These are phyloP conservation scores for Hirtodrosophila trivittata DNA, from an alignment of 2,888 invertebrate species.

Conservation along the genomic window DNA sequence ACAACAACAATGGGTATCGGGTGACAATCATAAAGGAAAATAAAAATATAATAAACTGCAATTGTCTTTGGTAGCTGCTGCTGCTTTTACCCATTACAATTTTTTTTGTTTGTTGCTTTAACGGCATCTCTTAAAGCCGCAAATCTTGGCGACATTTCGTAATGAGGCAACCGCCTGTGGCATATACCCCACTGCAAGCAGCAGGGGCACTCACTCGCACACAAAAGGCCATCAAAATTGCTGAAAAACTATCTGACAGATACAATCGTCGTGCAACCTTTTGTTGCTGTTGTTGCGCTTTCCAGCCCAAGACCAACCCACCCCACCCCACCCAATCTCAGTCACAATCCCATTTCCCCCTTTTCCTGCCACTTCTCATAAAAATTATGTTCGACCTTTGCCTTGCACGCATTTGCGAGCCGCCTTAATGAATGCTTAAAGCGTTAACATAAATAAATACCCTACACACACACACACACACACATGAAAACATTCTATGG, in stretches of 20 bases:
- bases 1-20: constrained; percentile 56
- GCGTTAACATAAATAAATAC: constrained; percentile 22
- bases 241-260: constrained; percentile 23
- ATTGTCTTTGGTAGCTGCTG: constrained; percentile 12
- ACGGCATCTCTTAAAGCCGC: constrained; percentile 68
- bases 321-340: no score
- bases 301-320: not conserved
- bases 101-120: constrained; percentile 28
- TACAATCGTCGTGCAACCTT: constrained; percentile 18
- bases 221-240: constrained; percentile 34
- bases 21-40: constrained; percentile 64
- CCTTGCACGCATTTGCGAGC: constrained; percentile 15
- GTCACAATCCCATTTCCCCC: not conserved
- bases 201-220: constrained; percentile 11
- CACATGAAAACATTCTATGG: constrained; percentile 22
- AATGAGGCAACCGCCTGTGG: constrained; percentile 55
- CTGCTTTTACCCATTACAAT: constrained; percentile 70
- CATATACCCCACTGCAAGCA: constrained; percentile 34
- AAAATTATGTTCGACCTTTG: constrained; percentile 48
- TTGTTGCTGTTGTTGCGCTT: not conserved
- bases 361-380: not conserved
- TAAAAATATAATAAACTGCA: constrained; percentile 38
- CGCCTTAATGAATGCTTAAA: constrained; percentile 26
- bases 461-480: not conserved
- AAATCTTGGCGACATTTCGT: constrained; percentile 77